Conservation (phyloP, 2,888 invertebrate species). For the Bedellia somnulentella region DNA sequence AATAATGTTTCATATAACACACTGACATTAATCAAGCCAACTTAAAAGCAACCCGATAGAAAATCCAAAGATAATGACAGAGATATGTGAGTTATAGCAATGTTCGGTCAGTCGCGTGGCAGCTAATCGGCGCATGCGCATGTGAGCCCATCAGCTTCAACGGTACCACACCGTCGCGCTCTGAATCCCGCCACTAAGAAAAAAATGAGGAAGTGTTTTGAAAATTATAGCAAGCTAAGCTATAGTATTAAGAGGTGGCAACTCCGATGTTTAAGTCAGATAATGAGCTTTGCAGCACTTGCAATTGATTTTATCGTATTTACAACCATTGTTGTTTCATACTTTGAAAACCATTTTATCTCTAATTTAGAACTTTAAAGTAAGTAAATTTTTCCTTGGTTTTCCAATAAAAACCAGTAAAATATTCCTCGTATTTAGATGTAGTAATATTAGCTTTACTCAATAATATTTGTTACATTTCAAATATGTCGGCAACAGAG, state of each 20-base stretch:
- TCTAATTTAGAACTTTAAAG: conserved; percentile 13
- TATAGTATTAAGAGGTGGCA: too few species aligned
- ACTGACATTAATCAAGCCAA: too few species aligned
- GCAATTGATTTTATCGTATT: too few species aligned
- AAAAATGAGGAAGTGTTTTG: conserved; percentile 12
- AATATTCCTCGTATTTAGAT: conserved; percentile 1
- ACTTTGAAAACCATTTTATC: too few species aligned
- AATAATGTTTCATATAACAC: too few species aligned
- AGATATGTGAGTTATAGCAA: conserved; percentile 21
- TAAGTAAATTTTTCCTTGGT: conserved; percentile 20
- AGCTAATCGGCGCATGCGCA: conserved; percentile 25
- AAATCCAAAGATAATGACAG: conserved; percentile 2
- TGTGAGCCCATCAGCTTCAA: conserved; percentile 21
- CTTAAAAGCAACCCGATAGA: not conserved
- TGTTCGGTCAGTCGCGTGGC: conserved; percentile 30
- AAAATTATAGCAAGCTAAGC: too few species aligned
- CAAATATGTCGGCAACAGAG: not conserved
- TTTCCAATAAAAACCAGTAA: conserved; percentile 3
- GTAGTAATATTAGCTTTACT: too few species aligned
- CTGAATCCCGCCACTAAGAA: conserved; percentile 29
- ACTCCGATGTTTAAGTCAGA: too few species aligned
- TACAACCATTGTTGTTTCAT: too few species aligned
- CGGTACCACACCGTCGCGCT: conserved; percentile 42
- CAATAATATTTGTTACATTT: too few species aligned
- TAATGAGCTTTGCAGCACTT: too few species aligned